A percentile compares a stretch with the other conserved stretches of the same genome.
Evolutionary conservation across 2,797 vertebrate species (phyloP).

Genomic region (Thamnophis elegans): DNA sequence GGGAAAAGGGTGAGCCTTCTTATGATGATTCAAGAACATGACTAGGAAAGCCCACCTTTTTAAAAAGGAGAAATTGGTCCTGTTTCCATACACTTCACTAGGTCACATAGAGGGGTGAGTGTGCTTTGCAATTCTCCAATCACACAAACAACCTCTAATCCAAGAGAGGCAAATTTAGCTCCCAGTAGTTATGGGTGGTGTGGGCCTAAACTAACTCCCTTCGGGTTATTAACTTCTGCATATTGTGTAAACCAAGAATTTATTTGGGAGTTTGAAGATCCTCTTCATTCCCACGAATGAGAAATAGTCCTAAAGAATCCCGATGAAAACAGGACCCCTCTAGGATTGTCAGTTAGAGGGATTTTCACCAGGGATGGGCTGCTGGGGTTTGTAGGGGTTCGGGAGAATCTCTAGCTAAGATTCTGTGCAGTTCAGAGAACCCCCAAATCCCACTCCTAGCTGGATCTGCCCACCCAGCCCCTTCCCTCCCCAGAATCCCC

Average conservation of each 20-base stretch:
- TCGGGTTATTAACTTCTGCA: background rate
- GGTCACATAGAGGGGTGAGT: background rate
- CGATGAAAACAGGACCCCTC: background rate
- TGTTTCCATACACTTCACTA: background rate
- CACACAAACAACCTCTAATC: background rate
- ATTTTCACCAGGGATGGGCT: background rate
- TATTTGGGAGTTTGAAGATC: background rate
- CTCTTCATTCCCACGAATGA: background rate
- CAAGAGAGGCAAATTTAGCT: background rate
- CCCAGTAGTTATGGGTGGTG: background rate
- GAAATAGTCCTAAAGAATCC: background rate
- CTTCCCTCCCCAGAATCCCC: no score
- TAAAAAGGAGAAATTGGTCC: background rate
- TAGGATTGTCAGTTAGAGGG: background rate
- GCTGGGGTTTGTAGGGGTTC: no score
- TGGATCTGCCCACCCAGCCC: no score
- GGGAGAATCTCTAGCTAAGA: no score
- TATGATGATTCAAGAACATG: background rate
- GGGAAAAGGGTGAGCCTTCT: no score
- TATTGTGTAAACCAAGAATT: background rate
- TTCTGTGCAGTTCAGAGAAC: no score
- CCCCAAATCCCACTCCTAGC: no score
- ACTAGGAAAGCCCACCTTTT: background rate
- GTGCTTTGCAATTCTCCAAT: background rate
- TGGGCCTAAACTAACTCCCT: background rate